phyloP scores from a whole-genome alignment of 2,797 vertebrate species.

The Chelon auratus region DNA sequence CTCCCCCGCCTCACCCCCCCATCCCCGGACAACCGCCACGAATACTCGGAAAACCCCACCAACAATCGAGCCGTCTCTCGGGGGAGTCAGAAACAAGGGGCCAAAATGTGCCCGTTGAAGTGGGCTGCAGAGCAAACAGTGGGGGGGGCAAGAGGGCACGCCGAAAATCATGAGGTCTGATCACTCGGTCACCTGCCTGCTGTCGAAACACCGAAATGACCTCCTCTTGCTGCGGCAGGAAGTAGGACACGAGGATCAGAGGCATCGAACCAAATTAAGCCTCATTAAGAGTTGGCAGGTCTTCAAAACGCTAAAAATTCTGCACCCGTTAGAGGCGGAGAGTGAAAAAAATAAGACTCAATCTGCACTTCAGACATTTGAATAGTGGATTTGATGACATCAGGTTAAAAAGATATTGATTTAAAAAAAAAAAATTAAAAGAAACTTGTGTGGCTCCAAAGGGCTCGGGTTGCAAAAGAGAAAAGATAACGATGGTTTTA shows the following conservation, averaged over 20 bases:
- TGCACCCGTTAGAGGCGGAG: not conserved
- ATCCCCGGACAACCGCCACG: not conserved
- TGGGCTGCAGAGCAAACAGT: conserved; percentile 16
- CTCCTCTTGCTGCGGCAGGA: conserved; percentile 10
- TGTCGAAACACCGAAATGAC: conserved; percentile 35
- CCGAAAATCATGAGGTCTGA: not conserved
- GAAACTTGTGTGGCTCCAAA: conserved; percentile 26
- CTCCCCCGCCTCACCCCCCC: too few relatives aligned
- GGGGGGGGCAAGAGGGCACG: not conserved
- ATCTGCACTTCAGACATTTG: not conserved
- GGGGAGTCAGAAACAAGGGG: not conserved
- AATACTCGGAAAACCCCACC: conserved; percentile 22
- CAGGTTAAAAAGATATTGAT: conserved; percentile 42
- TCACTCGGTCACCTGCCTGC: conserved; percentile 28
- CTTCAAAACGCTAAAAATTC: not conserved
- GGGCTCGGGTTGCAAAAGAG: conserved; percentile 42
- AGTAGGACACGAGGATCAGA: conserved; percentile 18
- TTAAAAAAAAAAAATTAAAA: conserved; percentile 39
- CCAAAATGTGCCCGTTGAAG: conserved; percentile 13
- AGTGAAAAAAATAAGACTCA: not conserved
- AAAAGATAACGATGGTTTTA: conserved; percentile 34
- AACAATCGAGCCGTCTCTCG: not conserved
- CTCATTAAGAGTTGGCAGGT: not conserved
- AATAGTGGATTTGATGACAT: conserved; percentile 27
- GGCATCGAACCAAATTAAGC: conserved; percentile 14